phyloP scores from a whole-genome alignment of 1,140 invertebrate genomes.

The Penaeus indicus region DNA sequence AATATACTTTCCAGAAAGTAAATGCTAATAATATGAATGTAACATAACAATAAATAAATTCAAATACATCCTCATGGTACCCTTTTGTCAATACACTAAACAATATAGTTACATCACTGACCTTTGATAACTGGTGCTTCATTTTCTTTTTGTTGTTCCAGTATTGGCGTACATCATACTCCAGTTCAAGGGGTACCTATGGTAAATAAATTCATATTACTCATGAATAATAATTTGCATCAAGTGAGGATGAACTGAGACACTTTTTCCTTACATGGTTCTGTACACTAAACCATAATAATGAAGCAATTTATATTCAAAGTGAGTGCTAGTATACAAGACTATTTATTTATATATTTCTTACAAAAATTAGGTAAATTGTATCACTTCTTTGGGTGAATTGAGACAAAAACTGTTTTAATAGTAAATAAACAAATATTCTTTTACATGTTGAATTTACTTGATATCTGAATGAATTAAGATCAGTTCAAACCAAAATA shows the following conservation, averaged over 20 bases:
- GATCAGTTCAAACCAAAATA: neutral
- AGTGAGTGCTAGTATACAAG: neutral
- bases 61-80: too few relatives aligned
- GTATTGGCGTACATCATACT: slow-evolving; percentile 83
- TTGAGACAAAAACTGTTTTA: neutral
- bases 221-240: neutral
- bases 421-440: neutral
- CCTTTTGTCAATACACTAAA: neutral
- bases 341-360: too few relatives aligned
- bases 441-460: neutral
- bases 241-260: neutral
- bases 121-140: slow-evolving; percentile 55
- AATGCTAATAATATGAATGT: neutral
- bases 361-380: too few relatives aligned
- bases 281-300: neutral
- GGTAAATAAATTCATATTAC: slow-evolving; percentile 36
- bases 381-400: too few relatives aligned
- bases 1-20: neutral
- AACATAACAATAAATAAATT: too few relatives aligned
- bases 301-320: neutral
- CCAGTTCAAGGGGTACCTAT: slow-evolving; percentile 80
- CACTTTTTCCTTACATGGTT: neutral
- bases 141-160: slow-evolving; percentile 78
- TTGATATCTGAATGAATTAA: neutral
- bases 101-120: slow-evolving; percentile 34